Evolutionary conservation across 37 sponge, comb jelly and placozoan species (phyloP).

Genomic region (Axinella damicornis): DNA sequence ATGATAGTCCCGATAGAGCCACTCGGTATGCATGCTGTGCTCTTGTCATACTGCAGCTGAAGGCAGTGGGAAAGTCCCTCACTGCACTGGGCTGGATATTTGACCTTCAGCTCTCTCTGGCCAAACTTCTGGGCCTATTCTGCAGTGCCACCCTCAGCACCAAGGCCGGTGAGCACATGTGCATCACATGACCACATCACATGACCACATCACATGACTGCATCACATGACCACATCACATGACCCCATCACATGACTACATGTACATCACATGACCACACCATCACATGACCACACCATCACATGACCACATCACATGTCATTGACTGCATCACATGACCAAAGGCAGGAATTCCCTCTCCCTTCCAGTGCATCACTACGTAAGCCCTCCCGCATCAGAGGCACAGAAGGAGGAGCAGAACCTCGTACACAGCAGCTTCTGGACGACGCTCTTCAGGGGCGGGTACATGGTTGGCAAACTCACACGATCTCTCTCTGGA

Average conservation of each 20-base stretch:
- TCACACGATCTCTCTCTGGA: conserved; percentile 75
- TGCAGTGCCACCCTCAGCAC: conserved; percentile 44
- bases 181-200: not conserved
- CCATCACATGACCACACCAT: no score
- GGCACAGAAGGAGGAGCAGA: conserved; percentile 35
- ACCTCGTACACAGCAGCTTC: conserved; percentile 64
- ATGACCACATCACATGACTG: no score
- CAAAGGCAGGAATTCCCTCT: no score
- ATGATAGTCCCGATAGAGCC: no score
- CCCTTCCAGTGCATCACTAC: no score
- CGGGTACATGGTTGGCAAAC: conserved; percentile 72
- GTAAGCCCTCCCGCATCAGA: not conserved
- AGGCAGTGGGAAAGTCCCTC: conserved; percentile 61
- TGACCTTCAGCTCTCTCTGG: conserved; percentile 79
- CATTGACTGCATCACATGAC: no score
- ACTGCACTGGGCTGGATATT: conserved; percentile 65
- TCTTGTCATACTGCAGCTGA: conserved; percentile 62
- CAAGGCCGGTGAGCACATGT: not conserved
- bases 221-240: not conserved
- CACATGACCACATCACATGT: no score
- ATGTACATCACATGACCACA: no score
- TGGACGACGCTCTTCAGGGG: conserved; percentile 94
- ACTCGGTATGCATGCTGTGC: no score
- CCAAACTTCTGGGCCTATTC: conserved; percentile 70
- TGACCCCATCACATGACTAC: not conserved